Percentiles rank a stretch among this genome's conserved stretches.
These are phyloP conservation scores for Ellobius talpinus DNA, from an alignment of 2,113 vertebrate genomes.

Conservation along the genomic window DNA sequence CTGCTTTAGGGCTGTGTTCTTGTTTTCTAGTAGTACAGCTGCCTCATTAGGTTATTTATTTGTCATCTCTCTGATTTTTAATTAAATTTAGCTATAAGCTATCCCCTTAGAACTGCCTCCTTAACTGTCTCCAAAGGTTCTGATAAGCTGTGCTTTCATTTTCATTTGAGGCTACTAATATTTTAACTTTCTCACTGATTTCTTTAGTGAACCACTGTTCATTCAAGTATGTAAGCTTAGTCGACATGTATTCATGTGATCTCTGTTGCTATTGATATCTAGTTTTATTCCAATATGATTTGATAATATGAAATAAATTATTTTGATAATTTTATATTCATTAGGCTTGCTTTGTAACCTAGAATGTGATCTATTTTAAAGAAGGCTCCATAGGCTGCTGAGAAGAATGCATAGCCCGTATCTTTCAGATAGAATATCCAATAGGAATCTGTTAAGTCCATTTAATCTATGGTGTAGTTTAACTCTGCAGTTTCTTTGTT, in stretches of 20 bases:
- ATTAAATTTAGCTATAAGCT: not conserved
- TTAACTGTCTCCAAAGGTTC: not conserved
- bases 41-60: not conserved
- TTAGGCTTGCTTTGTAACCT: not conserved
- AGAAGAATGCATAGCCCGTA: too few relatives aligned
- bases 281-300: not conserved
- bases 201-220: not conserved
- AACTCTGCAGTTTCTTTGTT: not conserved
- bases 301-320: not conserved
- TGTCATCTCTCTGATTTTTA: not conserved
- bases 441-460: not conserved
- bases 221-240: not conserved
- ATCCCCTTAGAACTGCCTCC: not conserved
- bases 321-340: not conserved
- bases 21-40: not conserved
- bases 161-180: not conserved
- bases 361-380: too few relatives aligned
- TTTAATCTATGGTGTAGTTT: not conserved
- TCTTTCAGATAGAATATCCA: not conserved
- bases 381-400: too few relatives aligned
- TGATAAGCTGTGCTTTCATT: not conserved
- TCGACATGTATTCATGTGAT: not conserved
- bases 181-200: not conserved
- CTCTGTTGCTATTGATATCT: not conserved
- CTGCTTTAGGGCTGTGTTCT: not conserved